phyloP scores from a whole-genome alignment of 2,888 invertebrate genomes.

The Scaptomyza parva region DNA sequence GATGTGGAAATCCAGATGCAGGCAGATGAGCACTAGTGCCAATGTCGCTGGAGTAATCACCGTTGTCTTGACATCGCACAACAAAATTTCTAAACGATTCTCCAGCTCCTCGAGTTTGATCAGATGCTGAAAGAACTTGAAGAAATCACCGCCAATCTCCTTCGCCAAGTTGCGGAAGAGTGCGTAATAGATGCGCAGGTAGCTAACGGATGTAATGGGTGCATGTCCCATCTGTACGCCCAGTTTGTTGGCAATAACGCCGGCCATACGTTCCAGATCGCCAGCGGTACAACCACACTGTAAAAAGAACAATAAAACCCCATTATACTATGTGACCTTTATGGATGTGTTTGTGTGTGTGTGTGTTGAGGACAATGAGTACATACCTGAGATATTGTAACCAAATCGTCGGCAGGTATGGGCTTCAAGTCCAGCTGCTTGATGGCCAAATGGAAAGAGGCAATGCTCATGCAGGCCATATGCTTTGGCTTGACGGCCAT shows the following conservation, averaged over 20 bases:
- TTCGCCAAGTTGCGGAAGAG: constrained; percentile 87
- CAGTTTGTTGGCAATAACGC: constrained; percentile 91
- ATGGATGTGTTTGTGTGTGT: accelerated
- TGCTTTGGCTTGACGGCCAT: constrained; percentile 93
- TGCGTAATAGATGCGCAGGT: constrained; percentile 88
- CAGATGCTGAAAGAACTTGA: constrained; percentile 86
- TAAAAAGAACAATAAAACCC: constrained; percentile 78
- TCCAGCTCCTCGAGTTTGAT: constrained; percentile 87
- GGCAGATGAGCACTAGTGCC: constrained; percentile 91
- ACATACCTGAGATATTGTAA: constrained; percentile 86
- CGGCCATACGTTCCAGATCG: constrained; percentile 94
- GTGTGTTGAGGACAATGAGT: neutral
- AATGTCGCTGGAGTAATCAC: constrained; percentile 90
- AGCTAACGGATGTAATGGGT: constrained; percentile 88
- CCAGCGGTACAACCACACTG: constrained; percentile 93
- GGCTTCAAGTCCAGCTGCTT: constrained; percentile 87
- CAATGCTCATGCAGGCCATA: constrained; percentile 94
- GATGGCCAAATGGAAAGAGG: constrained; percentile 94
- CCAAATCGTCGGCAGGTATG: constrained; percentile 89
- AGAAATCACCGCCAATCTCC: constrained; percentile 86
- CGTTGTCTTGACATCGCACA: constrained; percentile 91
- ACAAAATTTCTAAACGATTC: constrained; percentile 90
- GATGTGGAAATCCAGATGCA: constrained; percentile 88
- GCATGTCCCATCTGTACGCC: constrained; percentile 87
- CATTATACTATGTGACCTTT: neutral